Evolutionary conservation across 2,888 invertebrate genomes (phyloP).

Genomic region (Ferrisia virgata): DNA sequence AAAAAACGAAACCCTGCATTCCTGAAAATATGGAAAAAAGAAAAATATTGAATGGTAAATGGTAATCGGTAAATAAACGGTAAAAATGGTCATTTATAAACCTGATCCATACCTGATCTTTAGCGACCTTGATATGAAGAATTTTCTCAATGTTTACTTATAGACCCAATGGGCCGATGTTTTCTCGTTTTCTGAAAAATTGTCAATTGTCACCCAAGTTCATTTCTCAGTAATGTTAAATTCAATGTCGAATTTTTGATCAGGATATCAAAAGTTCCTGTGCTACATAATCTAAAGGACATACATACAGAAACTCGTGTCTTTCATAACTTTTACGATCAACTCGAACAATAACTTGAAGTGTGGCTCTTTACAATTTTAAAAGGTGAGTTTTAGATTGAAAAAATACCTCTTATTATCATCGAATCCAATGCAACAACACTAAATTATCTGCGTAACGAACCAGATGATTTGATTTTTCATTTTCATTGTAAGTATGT

Average conservation of each 20-base stretch:
- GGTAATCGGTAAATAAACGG: too few species aligned
- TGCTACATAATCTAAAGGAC: background rate
- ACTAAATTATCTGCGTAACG: too few species aligned
- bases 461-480: too few species aligned
- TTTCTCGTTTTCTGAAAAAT: background rate
- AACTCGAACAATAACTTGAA: conserved; percentile 15
- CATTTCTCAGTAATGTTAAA: background rate
- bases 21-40: too few species aligned
- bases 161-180: background rate
- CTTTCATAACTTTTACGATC: background rate
- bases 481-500: too few species aligned
- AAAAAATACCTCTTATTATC: too few species aligned
- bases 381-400: conserved; percentile 34
- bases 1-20: too few species aligned
- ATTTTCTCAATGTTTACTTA: background rate
- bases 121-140: background rate
- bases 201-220: background rate
- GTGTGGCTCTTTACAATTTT: conserved; percentile 37
- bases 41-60: too few species aligned
- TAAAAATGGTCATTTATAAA: too few species aligned
- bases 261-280: background rate
- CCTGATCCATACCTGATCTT: too few species aligned
- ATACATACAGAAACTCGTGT: background rate
- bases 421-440: too few species aligned
- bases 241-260: background rate